Evolutionary conservation across 2,888 invertebrate species (phyloP), one percentile per base, ranked within the genome.

Genomic region (Creontiades dilutus): DNA sequence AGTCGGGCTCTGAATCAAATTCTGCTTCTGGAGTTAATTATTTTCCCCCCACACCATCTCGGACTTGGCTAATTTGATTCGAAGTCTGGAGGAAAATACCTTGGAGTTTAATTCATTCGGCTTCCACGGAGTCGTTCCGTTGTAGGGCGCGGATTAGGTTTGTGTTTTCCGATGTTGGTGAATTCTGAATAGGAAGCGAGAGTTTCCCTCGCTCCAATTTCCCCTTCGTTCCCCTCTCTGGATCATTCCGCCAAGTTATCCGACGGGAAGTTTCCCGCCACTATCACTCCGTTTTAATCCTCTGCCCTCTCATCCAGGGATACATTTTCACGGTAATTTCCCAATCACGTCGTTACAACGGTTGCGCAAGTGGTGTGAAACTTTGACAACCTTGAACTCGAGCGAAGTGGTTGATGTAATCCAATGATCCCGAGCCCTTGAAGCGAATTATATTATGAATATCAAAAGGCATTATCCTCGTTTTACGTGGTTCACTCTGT

Each of bases 161-260:
- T 68, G 68, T 68, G 68, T 68, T 68, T 68, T 27, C 68, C 68
- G 68, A 27, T 68, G 68, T 68, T 68, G 68, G 68, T 68, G 68
- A 68, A 68, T 68, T 68, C 23, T 68, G 23, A 68, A 68, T 68
- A 23, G 68, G 23, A 68, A 68, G 68, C 68, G 19, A 23, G 68
- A 68, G 68, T 68, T 68, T 19, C 37, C 68, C 68, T n/a, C 19
- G 68, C 68, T 68, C 61, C 61, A 61, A 61, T 61, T 61, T n/a
- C n/a, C 61, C n/a, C n/a, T 0, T 14, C n/a, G 4, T 19, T n/a
- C 61, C 16, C 16, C 11, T n/a, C 19, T n/a, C n/a, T n/a, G 16
- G n/a, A 57, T 16, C 16, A 14, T 57, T 57, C 19, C 19, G 57
- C 57, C n/a, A 57, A n/a, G 57, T 57, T 57, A 16, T 57, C 57